Evolutionary conservation across 2,113 vertebrate genomes (phyloP), one percentile per base, ranked within the genome.

Genomic region (Halichoerus grypus): DNA sequence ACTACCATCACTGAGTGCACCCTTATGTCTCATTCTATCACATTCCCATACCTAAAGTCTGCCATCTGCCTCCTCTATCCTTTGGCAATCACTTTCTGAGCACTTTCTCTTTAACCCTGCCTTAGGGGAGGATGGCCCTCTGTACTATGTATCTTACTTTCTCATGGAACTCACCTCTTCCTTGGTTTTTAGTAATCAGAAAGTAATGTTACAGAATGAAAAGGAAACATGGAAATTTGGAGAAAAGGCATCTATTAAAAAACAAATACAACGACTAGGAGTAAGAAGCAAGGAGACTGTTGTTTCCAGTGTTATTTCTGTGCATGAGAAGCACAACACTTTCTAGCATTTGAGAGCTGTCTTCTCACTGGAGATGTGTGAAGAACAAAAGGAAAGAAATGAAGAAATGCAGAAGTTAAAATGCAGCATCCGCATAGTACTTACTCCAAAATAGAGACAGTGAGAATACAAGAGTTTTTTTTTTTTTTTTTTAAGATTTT

Each of bases 281-380:
- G 67, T 80, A 51, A 80, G 67, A 92, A 91, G 13, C 19, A 57
- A 82, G 18, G 4, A 79, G 18, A 15, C 24, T 76, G 84, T 72
- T 94, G 26, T 81, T 96, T 61, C 59, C 19, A 36, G 88, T 42
- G 83, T 83, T 92, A 33, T 88, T 97, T 93, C 86, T 89, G 67
- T 36, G 79, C 80, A 84, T 77, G 49, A 94, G 15, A 88, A 94
- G 55, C 26, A 69, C 5, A 84, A 42, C 31, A 39, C 57, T 96
- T 97, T 94, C 53, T 86, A 93, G 76, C 42, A 65, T 74, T 36
- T 36, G 3, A 76, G 39, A 97, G 39, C 65, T 51, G 55, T 80
- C 74, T 95, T 92, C 79, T 97, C 82, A 94, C 95, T 46, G 53
- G 39, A 57, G 22, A 65, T 33, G 53, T 71, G 51, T 80, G 87